These are phyloP conservation scores for Macrocentrus cingulum DNA, from an alignment of 1,140 invertebrate genomes.

Conservation along the genomic window DNA sequence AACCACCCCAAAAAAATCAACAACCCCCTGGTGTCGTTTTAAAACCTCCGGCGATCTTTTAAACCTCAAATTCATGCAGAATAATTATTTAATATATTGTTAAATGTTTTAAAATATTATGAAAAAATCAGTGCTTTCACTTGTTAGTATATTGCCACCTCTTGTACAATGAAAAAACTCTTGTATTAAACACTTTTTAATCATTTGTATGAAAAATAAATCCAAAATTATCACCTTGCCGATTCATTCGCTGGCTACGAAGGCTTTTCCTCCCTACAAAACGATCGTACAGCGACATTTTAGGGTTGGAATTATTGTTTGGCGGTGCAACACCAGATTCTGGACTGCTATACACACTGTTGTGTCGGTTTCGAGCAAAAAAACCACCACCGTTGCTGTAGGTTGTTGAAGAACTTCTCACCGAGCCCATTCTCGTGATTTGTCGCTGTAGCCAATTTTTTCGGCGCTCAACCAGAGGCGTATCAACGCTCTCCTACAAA, in stretches of 20 bases:
- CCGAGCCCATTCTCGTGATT: slow-evolving; percentile 78
- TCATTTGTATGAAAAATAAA: no score
- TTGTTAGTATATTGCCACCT: no score
- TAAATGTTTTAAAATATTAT: no score
- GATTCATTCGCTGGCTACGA: slow-evolving; percentile 66
- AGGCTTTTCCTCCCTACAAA: slow-evolving; percentile 77
- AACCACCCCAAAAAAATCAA: no score
- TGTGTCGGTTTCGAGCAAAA: slow-evolving; percentile 71
- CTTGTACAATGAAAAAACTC: no score
- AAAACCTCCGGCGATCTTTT: no score
- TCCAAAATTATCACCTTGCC: no score
- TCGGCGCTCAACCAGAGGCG: slow-evolving; percentile 77
- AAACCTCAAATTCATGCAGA: no score
- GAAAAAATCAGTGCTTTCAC: no score
- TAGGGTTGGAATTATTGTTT: slow-evolving; percentile 59
- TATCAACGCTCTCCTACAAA: slow-evolving; percentile 81
- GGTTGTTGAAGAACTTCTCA: slow-evolving; percentile 78
- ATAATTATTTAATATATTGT: no score
- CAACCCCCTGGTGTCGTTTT: no score
- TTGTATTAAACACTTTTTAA: no score
- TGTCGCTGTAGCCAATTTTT: slow-evolving; percentile 86
- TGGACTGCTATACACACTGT: slow-evolving; percentile 77
- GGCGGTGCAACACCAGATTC: slow-evolving; percentile 63
- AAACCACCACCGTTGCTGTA: slow-evolving; percentile 77
- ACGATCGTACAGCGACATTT: slow-evolving; percentile 79